phyloP scores from a whole-genome alignment of 2,888 invertebrate species.

The Molorchus minor region DNA sequence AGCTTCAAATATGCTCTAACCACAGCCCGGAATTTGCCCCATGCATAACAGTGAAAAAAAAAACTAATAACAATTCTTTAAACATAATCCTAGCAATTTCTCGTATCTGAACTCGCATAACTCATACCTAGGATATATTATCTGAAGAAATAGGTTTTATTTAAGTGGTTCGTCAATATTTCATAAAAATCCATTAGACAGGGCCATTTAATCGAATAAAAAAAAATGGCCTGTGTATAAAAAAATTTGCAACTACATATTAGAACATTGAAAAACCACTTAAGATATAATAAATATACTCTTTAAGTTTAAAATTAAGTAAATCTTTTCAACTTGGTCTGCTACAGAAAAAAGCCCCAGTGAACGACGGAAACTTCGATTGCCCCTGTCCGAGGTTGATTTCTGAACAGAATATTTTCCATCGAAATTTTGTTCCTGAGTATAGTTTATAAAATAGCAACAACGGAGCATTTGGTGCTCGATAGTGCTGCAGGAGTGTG shows the following conservation, averaged over 20 bases:
- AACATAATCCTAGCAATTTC: neutral
- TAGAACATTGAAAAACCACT: too few relatives aligned
- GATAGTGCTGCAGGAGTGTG: neutral
- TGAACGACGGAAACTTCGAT: slow-evolving; percentile 1
- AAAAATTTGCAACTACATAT: too few relatives aligned
- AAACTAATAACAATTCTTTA: slow-evolving; percentile 17
- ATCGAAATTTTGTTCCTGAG: neutral
- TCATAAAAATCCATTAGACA: too few relatives aligned
- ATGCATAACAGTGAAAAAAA: slow-evolving; percentile 19
- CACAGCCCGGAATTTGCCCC: slow-evolving; percentile 41
- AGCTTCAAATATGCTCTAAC: slow-evolving; percentile 40
- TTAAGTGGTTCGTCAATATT: too few relatives aligned
- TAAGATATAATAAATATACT: slow-evolving; percentile 7
- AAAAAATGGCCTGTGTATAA: too few relatives aligned
- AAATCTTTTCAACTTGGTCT: slow-evolving; percentile 1
- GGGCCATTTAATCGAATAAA: too few relatives aligned
- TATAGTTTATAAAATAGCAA: neutral
- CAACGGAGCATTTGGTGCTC: slow-evolving; percentile 7
- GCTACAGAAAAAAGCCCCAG: slow-evolving; percentile 9
- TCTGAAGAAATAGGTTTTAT: too few relatives aligned
- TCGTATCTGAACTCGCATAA: too few relatives aligned
- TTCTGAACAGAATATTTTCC: neutral
- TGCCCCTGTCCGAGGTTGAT: slow-evolving; percentile 7
- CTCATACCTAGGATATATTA: too few relatives aligned
- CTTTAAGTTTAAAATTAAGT: slow-evolving; percentile 2